phyloP scores from a whole-genome alignment of 2,797 vertebrate species.

The Poecilia picta region DNA sequence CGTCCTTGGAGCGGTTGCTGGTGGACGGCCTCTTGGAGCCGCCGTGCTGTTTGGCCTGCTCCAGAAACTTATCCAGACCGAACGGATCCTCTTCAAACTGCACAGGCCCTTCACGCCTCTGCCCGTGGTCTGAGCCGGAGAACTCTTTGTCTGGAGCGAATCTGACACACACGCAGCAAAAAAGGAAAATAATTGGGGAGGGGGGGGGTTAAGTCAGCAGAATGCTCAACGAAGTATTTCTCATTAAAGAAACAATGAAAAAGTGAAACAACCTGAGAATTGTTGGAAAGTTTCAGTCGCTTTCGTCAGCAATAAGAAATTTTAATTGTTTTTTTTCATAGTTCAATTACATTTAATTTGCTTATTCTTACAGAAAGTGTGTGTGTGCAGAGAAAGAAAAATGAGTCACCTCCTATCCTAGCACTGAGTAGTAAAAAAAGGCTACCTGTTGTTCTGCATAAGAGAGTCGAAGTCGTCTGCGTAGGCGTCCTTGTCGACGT shows the following conservation, averaged over 20 bases:
- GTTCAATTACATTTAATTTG: neutral
- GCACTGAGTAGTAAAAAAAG: neutral
- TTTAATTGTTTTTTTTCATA: neutral
- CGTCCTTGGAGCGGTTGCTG: constrained; percentile 92
- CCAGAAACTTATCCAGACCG: constrained; percentile 98
- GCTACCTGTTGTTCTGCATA: constrained; percentile 89
- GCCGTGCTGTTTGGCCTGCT: constrained; percentile 97
- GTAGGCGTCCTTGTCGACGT: constrained; percentile 90
- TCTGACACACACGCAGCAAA: constrained; percentile 39
- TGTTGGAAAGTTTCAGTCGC: neutral
- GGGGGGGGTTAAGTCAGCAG: no score
- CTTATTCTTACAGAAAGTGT: neutral
- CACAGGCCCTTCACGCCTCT: constrained; percentile 92
- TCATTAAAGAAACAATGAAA: neutral
- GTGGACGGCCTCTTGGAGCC: constrained; percentile 94
- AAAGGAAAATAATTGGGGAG: neutral
- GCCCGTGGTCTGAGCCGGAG: constrained; percentile 90
- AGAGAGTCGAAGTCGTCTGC: constrained; percentile 91
- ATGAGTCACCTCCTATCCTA: neutral
- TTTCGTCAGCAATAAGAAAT: neutral
- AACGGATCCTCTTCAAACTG: constrained; percentile 99
- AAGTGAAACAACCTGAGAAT: neutral
- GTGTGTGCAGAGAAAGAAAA: neutral
- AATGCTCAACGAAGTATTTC: neutral
- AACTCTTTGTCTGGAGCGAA: constrained; percentile 95